Base-by-base conservation (phyloP, 2,888 invertebrate genomes). In the Eucriotettix oculatus region DNA sequence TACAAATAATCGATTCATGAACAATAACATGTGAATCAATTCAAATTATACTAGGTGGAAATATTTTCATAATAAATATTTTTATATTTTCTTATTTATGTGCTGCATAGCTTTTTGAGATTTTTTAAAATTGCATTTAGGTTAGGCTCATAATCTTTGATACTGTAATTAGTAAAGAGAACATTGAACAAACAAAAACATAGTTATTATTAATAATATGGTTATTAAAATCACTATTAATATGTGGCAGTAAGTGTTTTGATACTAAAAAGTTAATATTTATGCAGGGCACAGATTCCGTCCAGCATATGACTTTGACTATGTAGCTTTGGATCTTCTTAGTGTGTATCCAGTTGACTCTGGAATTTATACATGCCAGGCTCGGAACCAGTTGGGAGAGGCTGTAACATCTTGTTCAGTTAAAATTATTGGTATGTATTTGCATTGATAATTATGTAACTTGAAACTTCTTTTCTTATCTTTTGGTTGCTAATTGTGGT, bases 301-400 rank as follows among this genome's bases (percentile, higher is more conserved):
- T 70, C 96, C 96, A 53, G 92, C 94, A 5, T 90, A 93, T 70
- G 97, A 98, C 74, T 96, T 97, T 72, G 96, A 96, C 70, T 98
- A 95, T 71, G 96, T 97, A 16, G 95, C 97, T 10, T 78, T 99
- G 59, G 98, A 98, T 74, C 83, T 99, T 58, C 78, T 97, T 29
- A 94, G 95, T 69, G 94, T 96, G 40, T 97, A 96, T 72, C 92
- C 98, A n/a, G 90, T 89, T 68, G 99, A 99, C 75, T 92, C 92
- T 10, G 97, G 97, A 16, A 90, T 94, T 0, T 98, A 97, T 72
- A 93, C 93, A 12, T 96, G 95, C 69, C 88, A 90, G 72, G 97
- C 97, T 1, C 86, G 90, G 60, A 99, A 98, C 73, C 88, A 89
- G 69, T 79, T 93, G 42, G 99, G 99, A 3, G 91, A 95, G 78